These are phyloP conservation scores for human DNA, from an alignment of 2,113 vertebrate species.

Conservation along the genomic window GRCh38 chr5:18979501-18980000, in stretches of 20 bases:
- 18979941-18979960: background rate
- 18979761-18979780: background rate
- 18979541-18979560: background rate
- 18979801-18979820: background rate
- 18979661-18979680: background rate
- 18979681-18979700: background rate
- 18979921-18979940: background rate
- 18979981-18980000: background rate
- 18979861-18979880: background rate
- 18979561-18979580: background rate
- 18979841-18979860: background rate
- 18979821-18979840: background rate
- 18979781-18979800: background rate
- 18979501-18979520: rapidly evolving
- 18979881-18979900: background rate
- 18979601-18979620: background rate
- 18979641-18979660: background rate
- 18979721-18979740: background rate
- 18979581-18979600: background rate
- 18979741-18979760: background rate
- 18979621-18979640: background rate
- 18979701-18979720: background rate
- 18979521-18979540: background rate
- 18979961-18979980: background rate
- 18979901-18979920: background rate